Evolutionary conservation across 2,797 vertebrate species (phyloP), one percentile per base, ranked within the genome.

Genomic region (Sebastes vulpes): DNA sequence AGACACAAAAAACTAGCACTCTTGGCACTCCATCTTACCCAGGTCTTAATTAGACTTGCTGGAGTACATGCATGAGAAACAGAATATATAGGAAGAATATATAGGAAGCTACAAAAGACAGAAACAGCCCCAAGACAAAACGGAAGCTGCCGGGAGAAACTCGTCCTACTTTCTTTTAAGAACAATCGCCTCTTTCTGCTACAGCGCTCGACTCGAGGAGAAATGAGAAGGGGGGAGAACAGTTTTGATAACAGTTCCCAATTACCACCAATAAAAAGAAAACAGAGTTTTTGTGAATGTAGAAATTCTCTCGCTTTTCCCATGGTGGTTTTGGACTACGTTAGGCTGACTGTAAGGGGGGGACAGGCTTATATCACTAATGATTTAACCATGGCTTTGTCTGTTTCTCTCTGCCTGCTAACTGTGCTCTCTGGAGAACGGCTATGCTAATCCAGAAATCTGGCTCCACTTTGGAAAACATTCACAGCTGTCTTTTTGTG

Each of bases 101-200:
- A 75, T 75, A 77, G 35, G 78, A 78, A 81, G 75, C 80, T 73
- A 28, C 35, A 65, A 72, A 80, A 80, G 57, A 76, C 26, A 75
- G 53, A 83, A 86, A 80, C 63, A 68, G 84, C 89, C 85, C 50
- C 35, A 9, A 85, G 87, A 85, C 71, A 86, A 81, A 87, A 78
- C 16, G 5, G 10, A 80, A 79, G 80, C 86, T 78, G 75, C 61
- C 57, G 75, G 61, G 61, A 89, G 60, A 90, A 88, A 77, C 58
- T 42, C 16, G 90, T 77, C 92, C 93, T 87, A 92, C 79, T 94
- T 93, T 93, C 82, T 76, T 77, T 18, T 5, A 79, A 79, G 79
- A 86, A 86, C 81, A 88, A 87, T 83, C 11, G 71, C 9, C 68
- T 46, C 69, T 63, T 88, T 79, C 74, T 85, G 72, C 76, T 18